phyloP scores from a whole-genome alignment of 37 sponge, comb jelly and placozoan genomes.

The Hexactinellida sp. region DNA sequence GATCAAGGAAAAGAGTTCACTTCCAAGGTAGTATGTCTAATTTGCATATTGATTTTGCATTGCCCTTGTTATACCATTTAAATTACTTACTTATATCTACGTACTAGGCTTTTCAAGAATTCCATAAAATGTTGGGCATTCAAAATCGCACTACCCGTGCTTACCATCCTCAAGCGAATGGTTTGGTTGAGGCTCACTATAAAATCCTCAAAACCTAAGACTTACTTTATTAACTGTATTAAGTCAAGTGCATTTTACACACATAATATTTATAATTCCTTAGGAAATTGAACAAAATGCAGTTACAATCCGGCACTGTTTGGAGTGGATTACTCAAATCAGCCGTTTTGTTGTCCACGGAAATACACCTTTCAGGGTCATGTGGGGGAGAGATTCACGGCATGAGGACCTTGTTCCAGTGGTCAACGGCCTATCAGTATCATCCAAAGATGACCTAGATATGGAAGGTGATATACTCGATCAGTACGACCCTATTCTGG shows the following conservation, averaged over 20 bases:
- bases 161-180: not conserved
- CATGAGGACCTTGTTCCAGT: not conserved
- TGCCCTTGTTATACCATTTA: not conserved
- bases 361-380: not conserved
- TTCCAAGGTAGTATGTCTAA: not conserved
- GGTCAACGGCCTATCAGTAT: not conserved
- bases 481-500: not conserved
- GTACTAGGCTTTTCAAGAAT: not conserved
- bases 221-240: not conserved
- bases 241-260: too few species aligned
- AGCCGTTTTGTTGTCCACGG: not conserved
- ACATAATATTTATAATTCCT: not conserved
- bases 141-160: not conserved
- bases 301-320: not conserved
- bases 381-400: too few species aligned
- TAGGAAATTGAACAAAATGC: not conserved
- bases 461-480: not conserved
- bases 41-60: not conserved
- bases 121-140: not conserved
- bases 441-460: not conserved
- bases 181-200: not conserved
- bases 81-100: not conserved
- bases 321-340: not conserved
- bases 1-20: not conserved
- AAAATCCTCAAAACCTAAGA: not conserved